These are phyloP conservation scores for Mastigias papua DNA, from an alignment of 30 jellyfish, hydroid and myxozoan genomes.

Conservation along the genomic window DNA sequence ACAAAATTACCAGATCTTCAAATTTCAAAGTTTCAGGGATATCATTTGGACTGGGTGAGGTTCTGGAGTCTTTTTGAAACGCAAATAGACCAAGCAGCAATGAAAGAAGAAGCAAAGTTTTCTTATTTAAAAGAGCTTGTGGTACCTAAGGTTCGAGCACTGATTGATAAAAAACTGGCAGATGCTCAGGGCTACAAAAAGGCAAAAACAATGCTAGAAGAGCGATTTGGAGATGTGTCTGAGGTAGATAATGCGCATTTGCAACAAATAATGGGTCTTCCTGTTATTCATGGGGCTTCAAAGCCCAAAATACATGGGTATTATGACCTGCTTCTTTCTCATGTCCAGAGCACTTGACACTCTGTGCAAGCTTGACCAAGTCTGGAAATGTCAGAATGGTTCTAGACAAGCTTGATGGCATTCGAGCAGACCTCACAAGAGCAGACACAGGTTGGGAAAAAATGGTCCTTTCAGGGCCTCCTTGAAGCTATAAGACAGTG, in stretches of 20 bases:
- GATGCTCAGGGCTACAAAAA: no score
- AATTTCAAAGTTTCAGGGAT: no score
- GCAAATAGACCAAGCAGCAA: no score
- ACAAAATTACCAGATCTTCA: constrained; percentile 58
- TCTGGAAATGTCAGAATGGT: no score
- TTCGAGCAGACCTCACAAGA: constrained; percentile 59
- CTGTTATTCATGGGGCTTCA: constrained; percentile 47
- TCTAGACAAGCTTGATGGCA: constrained; percentile 57
- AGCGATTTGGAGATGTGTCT: constrained; percentile 54
- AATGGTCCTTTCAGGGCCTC: constrained; percentile 68
- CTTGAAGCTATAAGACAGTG: constrained; percentile 54
- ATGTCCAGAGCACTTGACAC: constrained; percentile 77
- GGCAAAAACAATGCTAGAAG: no score
- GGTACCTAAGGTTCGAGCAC: no score
- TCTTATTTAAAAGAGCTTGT: no score
- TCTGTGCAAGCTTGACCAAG: constrained; percentile 44
- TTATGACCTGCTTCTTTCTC: constrained; percentile 54
- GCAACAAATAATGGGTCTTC: constrained; percentile 64
- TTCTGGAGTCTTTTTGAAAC: no score
- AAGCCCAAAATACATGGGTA: constrained; percentile 55
- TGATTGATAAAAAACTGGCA: no score
- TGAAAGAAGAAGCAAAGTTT: no score
- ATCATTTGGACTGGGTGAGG: no score
- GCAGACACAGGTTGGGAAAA: constrained; percentile 64
- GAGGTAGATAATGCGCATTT: constrained; percentile 70